Evolutionary conservation across 2,888 invertebrate species (phyloP).

Genomic region (Notodonta ziczac): DNA sequence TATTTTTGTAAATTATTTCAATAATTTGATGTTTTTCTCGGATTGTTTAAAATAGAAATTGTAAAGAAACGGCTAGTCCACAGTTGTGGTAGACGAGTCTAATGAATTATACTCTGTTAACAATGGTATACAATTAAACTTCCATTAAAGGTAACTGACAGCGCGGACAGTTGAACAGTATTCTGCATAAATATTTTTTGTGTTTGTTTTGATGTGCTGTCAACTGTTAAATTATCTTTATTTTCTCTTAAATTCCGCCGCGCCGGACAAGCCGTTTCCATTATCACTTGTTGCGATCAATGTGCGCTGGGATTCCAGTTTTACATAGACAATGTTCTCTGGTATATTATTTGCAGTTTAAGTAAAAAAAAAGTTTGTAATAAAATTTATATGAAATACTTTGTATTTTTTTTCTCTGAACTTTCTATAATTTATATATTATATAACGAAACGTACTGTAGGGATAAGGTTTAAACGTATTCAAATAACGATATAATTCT

Average conservation of each 20-base stretch:
- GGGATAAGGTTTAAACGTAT: too few species aligned
- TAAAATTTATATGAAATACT: conserved; percentile 80
- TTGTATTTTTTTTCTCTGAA: too few species aligned
- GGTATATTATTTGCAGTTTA: conserved; percentile 80
- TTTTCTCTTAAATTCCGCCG: conserved; percentile 14
- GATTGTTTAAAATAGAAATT: conserved; percentile 52
- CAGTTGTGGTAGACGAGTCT: conserved; percentile 39
- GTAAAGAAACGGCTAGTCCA: conserved; percentile 64
- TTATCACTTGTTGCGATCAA: conserved; percentile 60
- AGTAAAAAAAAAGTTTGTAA: conserved; percentile 80
- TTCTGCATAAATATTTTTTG: conserved; percentile 18
- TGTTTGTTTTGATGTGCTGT: conserved; percentile 26
- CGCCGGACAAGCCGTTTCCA: conserved; percentile 63
- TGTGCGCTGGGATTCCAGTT: conserved; percentile 63
- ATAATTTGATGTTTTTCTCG: conserved; percentile 48
- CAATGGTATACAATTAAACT: conserved; percentile 36
- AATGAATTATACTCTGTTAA: conserved; percentile 34
- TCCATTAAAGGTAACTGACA: conserved; percentile 34
- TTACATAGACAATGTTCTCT: conserved; percentile 70
- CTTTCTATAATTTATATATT: too few species aligned
- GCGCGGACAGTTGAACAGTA: conserved; percentile 28
- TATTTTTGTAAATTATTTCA: conserved; percentile 78
- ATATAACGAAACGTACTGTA: too few species aligned
- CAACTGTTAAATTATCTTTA: conserved; percentile 8
- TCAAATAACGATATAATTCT: too few species aligned